Evolutionary conservation across 2,888 invertebrate genomes (phyloP), one percentile per base, ranked within the genome.

Genomic region (Embidobia sp.): DNA sequence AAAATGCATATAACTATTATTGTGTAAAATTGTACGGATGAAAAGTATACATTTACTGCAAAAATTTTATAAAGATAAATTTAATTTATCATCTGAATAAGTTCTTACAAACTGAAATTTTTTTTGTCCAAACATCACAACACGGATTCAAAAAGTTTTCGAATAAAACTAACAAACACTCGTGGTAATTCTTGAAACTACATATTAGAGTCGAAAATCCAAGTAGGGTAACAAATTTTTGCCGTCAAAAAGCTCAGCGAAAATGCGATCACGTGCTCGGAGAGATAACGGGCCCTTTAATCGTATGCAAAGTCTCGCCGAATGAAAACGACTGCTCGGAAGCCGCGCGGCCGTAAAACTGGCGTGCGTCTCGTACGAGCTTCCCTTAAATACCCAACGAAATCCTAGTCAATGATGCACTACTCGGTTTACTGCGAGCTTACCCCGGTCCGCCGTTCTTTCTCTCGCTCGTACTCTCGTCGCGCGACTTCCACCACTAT

Each of bases 371-470:
- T 77, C 70, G 70, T 64, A 70, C 64, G 75, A 79, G 67, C 75
- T 75, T 70, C 77, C 74, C 77, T 79, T 79, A 79, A 79, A 79
- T 79, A 79, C 79, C 70, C 72, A 67, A 67, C 77, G 77, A 77
- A 73, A 69, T 67, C 67, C 72, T 77, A 73, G 77, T 73, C 77
- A 72, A 73, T 77, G 77, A 77, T 77, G 77, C 72, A 77, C 77
- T 77, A 77, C 73, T 77, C 77, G 55, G 77, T 64, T 76, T 76
- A 70, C 76, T 69, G 59, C 69, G 63, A 49, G 73, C 67, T 76
- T 69, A 70, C 57, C 64, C 69, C 69, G 63, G 37, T 55, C 44
- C 51, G 31, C 48, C 55, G 19, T 18, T 48, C 67, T 46, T 49
- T 59, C 64, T 48, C 61, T 61, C 55, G 48, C 26, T 63, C 61